Percentiles rank a stretch among this genome's conserved stretches.
These are phyloP conservation scores for Accipiter virgatus DNA, from an alignment of 2,113 vertebrate genomes.

Conservation along the genomic window DNA sequence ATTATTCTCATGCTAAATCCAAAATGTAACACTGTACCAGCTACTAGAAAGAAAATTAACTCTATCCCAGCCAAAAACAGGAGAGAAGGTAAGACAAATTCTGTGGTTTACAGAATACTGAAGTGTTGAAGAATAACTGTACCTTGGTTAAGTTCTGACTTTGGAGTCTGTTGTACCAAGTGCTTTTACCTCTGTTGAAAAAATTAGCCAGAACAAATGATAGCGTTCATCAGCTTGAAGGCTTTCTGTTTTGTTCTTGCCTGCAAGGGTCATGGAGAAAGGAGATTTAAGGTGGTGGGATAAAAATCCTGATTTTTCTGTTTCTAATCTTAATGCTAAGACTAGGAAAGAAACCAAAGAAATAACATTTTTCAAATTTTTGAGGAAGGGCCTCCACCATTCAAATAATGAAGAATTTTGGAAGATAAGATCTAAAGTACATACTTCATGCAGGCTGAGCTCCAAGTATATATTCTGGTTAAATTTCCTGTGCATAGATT, in stretches of 20 bases:
- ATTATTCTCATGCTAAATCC: too few species aligned
- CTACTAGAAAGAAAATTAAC: too few species aligned
- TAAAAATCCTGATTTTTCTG: neutral
- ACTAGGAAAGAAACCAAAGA: slow-evolving; percentile 9
- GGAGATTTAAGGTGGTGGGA: neutral
- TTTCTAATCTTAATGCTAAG: neutral
- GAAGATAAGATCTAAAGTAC: slow-evolving; percentile 41
- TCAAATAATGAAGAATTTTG: slow-evolving; percentile 8
- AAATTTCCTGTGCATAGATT: neutral
- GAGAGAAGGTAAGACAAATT: neutral
- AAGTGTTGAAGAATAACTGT: neutral
- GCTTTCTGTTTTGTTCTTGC: neutral
- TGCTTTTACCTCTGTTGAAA: neutral
- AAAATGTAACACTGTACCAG: too few species aligned
- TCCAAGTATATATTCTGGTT: neutral
- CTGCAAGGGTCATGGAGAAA: neutral
- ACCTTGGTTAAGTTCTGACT: neutral
- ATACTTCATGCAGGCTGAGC: neutral
- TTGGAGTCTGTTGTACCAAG: neutral
- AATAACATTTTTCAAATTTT: slow-evolving; percentile 43
- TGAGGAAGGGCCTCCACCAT: slow-evolving; percentile 18
- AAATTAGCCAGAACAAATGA: neutral
- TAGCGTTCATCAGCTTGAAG: neutral
- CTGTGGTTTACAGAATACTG: neutral
- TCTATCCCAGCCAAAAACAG: too few species aligned